phyloP scores from a whole-genome alignment of 2,888 invertebrate genomes.

The Strigamia transsilvanica region DNA sequence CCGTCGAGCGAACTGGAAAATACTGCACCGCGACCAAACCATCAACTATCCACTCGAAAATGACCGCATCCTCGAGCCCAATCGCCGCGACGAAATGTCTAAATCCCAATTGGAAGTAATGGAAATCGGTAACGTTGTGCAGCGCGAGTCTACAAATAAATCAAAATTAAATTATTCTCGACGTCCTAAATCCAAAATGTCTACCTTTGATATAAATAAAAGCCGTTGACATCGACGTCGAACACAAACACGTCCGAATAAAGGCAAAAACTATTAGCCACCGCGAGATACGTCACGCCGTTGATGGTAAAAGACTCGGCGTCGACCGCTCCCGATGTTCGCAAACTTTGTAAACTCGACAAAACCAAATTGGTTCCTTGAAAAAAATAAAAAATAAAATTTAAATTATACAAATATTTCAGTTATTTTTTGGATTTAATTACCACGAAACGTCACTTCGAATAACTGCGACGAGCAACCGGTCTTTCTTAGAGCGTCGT shows the following conservation, averaged over 20 bases:
- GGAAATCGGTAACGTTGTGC: slow-evolving; percentile 22
- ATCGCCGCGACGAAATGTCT: slow-evolving; percentile 39
- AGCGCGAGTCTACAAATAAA: background rate
- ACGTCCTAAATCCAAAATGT: background rate
- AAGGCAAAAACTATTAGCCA: slow-evolving; percentile 31
- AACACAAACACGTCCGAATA: slow-evolving; percentile 1
- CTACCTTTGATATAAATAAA: slow-evolving; percentile 43
- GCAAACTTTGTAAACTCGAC: background rate
- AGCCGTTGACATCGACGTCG: background rate
- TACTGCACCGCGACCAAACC: background rate
- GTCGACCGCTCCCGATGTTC: background rate
- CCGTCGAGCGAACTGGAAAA: background rate
- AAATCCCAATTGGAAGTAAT: slow-evolving; percentile 48
- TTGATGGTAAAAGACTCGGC: slow-evolving; percentile 36
- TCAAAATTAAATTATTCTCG: background rate
- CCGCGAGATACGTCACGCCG: slow-evolving; percentile 30
- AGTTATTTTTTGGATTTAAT: background rate
- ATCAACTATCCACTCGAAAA: slow-evolving; percentile 44
- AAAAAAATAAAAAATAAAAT: too few species aligned
- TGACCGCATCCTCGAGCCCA: slow-evolving; percentile 9
- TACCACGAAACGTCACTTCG: background rate
- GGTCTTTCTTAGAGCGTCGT: background rate
- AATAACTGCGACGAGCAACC: background rate
- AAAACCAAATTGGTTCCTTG: background rate
- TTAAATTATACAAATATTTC: background rate